Base-by-base conservation (phyloP, 2,888 invertebrate genomes). In the Drosophila suboccidentalis region DNA sequence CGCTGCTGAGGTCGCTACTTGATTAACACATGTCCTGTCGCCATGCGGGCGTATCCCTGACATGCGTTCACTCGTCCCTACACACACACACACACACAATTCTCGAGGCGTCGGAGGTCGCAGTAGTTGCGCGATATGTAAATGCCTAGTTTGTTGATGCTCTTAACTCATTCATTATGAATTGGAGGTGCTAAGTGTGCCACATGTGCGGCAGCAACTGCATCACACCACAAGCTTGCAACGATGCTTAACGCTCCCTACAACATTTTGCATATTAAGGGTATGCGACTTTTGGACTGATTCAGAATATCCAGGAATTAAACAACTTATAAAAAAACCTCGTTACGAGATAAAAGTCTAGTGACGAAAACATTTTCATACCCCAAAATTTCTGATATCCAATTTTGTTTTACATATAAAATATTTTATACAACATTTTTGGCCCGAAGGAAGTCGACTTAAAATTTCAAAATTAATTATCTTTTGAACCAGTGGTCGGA, bases 161-260 rank as follows among this genome's bases (percentile, higher is more conserved):
- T 89, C 79, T 75, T 85, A 87, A 87, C 86, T 89, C 88, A 87
- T 80, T 87, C 86, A 85, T 86, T 89, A 87, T 89, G 87, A 88
- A 84, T 88, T 84, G 82, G 77, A 87, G 85, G 82, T 87, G 89
- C 51, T 82, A 87, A 89, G 71, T 82, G 73, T 63, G 64, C 67
- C 78, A 78, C 82, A 89, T 82, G 74, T 67, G 64, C 44, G 61
- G 61, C 53, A 64, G 41, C 10, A 36, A 22, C 19, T 8, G 19
- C 9, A 36, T 4, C 49, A 13, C 1, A 8, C 8, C 19, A 22
- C 49, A 49, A 34, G 19, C 69, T n/a, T 26, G 15, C 50, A 51
- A 22, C 22, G 51, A 26, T 15, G n/a, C 13, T 13, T 8, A n/a
- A 53, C 6, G 38, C 11, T 26, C 15, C 38, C 38, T 49, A 13